Evolutionary conservation across 2,797 vertebrate genomes (phyloP).

Genomic region (Knipowitschia caucasica): DNA sequence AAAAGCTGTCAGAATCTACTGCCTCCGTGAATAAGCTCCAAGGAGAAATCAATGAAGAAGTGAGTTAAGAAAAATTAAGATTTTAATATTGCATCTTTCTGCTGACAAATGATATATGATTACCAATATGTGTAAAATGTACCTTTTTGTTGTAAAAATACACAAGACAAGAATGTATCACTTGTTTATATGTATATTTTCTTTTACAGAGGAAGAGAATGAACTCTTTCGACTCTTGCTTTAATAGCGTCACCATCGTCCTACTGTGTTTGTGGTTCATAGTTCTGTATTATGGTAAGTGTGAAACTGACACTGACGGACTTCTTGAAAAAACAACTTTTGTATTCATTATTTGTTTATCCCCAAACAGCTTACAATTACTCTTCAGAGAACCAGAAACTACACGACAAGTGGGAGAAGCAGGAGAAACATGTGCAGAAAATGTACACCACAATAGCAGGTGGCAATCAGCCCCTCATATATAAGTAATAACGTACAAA

Average conservation of each 20-base stretch:
- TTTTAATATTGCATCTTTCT: no score
- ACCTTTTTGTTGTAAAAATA: no score
- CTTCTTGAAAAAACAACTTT: neutral
- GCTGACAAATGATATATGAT: no score
- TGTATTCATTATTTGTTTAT: neutral
- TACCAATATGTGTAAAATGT: no score
- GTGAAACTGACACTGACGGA: neutral
- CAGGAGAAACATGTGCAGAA: slow-evolving; percentile 35
- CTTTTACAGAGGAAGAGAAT: slow-evolving; percentile 31
- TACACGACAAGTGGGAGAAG: slow-evolving; percentile 29
- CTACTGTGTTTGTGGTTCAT: slow-evolving; percentile 64
- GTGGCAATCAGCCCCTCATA: slow-evolving; percentile 16
- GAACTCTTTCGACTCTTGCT: slow-evolving; percentile 1
- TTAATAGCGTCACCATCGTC: slow-evolving; percentile 53
- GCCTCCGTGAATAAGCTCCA: slow-evolving; percentile 29
- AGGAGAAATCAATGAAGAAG: slow-evolving; percentile 18
- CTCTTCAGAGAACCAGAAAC: slow-evolving; percentile 52
- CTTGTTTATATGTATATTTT: neutral
- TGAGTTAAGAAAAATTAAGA: slow-evolving; percentile 22
- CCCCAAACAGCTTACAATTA: slow-evolving; percentile 49
- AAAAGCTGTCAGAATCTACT: slow-evolving; percentile 32
- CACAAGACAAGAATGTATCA: neutral
- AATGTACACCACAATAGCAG: slow-evolving; percentile 42
- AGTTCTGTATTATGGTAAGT: slow-evolving; percentile 59
- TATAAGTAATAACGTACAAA: neutral